Evolutionary conservation across 2,888 invertebrate genomes (phyloP).

Genomic region (Papilio demoleus): DNA sequence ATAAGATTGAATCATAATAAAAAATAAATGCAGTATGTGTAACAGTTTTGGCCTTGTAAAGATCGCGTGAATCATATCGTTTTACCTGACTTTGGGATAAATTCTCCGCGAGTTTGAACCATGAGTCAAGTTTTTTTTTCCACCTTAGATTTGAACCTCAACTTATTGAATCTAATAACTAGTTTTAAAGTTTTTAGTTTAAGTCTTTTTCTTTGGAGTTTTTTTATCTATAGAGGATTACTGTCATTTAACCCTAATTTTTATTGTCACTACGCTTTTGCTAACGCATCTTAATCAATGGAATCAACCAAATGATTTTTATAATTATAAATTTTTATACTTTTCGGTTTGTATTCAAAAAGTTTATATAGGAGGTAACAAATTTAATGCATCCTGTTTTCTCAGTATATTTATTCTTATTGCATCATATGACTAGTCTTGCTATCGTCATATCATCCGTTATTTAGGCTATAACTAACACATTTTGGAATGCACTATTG

Average conservation of each 20-base stretch:
- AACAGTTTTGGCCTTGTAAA: conserved; percentile 25
- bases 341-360: neutral
- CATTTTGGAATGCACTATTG: no score
- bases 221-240: neutral
- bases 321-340: neutral
- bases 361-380: neutral
- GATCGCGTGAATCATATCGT: conserved; percentile 36
- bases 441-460: neutral
- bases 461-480: neutral
- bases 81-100: conserved; percentile 24
- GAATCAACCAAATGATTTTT: neutral
- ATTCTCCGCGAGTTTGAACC: conserved; percentile 19
- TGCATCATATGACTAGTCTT: neutral
- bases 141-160: conserved; percentile 17
- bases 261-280: neutral
- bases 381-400: conserved; percentile 14
- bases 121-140: conserved; percentile 24
- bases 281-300: neutral
- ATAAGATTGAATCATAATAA: neutral
- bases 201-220: neutral
- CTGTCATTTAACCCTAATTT: neutral
- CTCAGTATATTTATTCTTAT: neutral
- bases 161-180: conserved; percentile 6
- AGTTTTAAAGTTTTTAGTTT: neutral
- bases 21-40: conserved; percentile 37